Base-by-base conservation (phyloP, 2,888 invertebrate species). In the Tipula confusa region DNA sequence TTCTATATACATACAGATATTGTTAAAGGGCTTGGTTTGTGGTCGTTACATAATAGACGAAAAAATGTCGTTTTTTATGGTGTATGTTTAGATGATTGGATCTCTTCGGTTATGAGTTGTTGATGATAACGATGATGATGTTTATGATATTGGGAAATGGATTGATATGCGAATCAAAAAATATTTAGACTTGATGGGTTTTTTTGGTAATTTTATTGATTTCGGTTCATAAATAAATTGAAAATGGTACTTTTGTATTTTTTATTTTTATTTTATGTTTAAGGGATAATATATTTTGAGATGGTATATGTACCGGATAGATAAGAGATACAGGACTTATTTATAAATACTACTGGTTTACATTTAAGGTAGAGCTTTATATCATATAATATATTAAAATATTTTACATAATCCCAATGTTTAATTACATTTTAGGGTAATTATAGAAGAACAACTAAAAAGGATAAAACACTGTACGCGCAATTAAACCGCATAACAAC, bases 201-300 rank as follows among this genome's bases (percentile, higher is more conserved):
- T 48, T 64, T 9, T 64, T n/a, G n/a, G 24, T 64, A 64, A 64
- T 64, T 64, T 64, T 64, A 64, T 64, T 64, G 64, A 64, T 64
- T 64, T 64, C 64, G 64, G 64, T 64, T 64, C 64, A 24, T 64
- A 64, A 64, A 64, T 64, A 64, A n/a, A 64, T 64, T 64, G 64
- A 64, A 64, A 24, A 64, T 64, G 64, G 64, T 64, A 43, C 43
- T 43, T 43, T 43, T 43, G 43, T 15, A 43, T 43, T 9, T 9
- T 9, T 9, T 33, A 64, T 64, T 64, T 64, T 18, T 18, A n/a
- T 33, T 33, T 33, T 33, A 33, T 33, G 33, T 33, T 4, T 33
- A 9, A 33, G 24, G 24, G 64, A 64, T 64, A 64, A 64, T 64
- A 64, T 24, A 64, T 24, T 33, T 9, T 6, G 9, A 64, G 18